A percentile compares a stretch with the other conserved stretches of the same genome.
These are phyloP conservation scores for Tipula vernalis DNA, from an alignment of 2,888 invertebrate species.

Conservation along the genomic window DNA sequence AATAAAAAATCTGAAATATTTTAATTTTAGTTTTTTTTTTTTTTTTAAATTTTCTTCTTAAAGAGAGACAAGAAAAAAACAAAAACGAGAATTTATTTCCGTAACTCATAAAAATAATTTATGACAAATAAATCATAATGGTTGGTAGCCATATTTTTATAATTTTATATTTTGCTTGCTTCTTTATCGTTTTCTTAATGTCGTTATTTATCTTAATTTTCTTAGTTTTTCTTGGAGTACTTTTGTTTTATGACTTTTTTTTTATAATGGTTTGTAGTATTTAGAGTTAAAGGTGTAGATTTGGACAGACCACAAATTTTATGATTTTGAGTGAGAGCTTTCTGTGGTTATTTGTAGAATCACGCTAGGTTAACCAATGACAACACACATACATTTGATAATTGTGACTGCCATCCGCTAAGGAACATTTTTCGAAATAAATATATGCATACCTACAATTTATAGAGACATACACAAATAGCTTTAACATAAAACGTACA, in stretches of 20 bases:
- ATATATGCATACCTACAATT: too few species aligned
- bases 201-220: neutral
- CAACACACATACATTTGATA: too few species aligned
- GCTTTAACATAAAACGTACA: too few species aligned
- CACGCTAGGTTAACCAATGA: too few species aligned
- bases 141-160: neutral
- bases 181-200: neutral
- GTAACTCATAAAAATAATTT: slow-evolving; percentile 18
- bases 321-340: neutral
- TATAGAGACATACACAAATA: too few species aligned
- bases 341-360: too few species aligned
- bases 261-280: neutral
- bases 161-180: neutral
- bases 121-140: slow-evolving; percentile 19
- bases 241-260: neutral
- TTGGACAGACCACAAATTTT: neutral
- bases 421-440: too few species aligned
- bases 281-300: neutral
- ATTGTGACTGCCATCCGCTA: too few species aligned
- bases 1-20: neutral
- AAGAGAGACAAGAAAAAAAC: neutral
- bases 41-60: neutral
- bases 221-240: neutral
- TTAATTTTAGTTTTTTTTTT: neutral
- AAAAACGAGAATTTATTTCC: slow-evolving; percentile 14